Conservation (phyloP, 1,140 invertebrate genomes). For the Lepeophtheirus salmonis region DNA sequence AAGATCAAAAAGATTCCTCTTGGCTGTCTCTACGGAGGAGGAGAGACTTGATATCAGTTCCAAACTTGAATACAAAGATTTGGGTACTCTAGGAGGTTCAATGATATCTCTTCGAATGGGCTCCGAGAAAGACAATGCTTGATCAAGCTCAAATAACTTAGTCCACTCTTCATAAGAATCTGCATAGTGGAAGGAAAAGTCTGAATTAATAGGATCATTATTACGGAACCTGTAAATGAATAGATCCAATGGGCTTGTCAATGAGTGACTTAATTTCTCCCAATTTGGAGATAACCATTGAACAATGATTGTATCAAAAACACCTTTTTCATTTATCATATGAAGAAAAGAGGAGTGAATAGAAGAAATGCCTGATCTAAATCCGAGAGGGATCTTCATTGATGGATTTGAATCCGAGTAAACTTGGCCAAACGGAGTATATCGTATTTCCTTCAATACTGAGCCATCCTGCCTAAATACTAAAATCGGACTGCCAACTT, state of each 20-base stretch:
- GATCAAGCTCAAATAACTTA: conserved; percentile 64
- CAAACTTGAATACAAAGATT: conserved; percentile 41
- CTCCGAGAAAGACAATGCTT: conserved; percentile 25
- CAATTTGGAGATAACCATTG: conserved; percentile 85
- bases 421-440: conserved; percentile 71
- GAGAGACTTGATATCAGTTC: conserved; percentile 55
- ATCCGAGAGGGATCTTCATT: conserved; percentile 74
- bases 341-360: conserved; percentile 45
- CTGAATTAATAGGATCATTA: conserved; percentile 75
- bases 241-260: conserved; percentile 49
- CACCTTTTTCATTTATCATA: conserved; percentile 58
- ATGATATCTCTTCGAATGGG: background rate
- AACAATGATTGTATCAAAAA: conserved; percentile 77
- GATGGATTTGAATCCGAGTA: conserved; percentile 70
- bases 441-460: conserved; percentile 67
- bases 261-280: conserved; percentile 54
- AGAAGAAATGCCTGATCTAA: conserved; percentile 56
- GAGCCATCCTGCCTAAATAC: conserved; percentile 73
- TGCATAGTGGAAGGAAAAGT: background rate
- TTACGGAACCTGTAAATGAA: conserved; percentile 75
- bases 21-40: conserved; percentile 62
- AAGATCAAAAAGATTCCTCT: conserved; percentile 20
- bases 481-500: conserved; percentile 68
- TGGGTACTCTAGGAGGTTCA: conserved; percentile 11
- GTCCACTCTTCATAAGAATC: conserved; percentile 57